These are phyloP conservation scores for Ianthella basta DNA, from an alignment of 37 sponge, comb jelly and placozoan genomes.

Conservation along the genomic window DNA sequence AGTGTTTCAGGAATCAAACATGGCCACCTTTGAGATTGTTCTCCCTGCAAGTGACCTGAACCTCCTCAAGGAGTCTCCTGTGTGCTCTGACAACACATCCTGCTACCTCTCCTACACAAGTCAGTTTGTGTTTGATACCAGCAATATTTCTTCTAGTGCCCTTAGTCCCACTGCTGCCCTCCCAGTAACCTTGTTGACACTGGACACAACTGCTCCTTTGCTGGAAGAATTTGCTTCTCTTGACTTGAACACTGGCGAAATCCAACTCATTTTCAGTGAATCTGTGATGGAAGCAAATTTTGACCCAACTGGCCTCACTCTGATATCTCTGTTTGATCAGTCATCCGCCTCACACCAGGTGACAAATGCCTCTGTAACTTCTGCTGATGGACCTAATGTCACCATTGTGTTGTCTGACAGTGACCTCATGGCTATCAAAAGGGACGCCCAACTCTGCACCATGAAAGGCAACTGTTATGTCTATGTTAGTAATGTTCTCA, in stretches of 20 bases:
- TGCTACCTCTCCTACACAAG: constrained; percentile 68
- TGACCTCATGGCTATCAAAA: constrained; percentile 72
- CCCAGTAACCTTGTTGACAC: constrained; percentile 45
- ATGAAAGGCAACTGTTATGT: constrained; percentile 80
- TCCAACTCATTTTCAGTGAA: constrained; percentile 75
- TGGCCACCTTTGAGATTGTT: constrained; percentile 34
- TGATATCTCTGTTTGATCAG: constrained; percentile 77
- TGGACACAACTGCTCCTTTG: constrained; percentile 63
- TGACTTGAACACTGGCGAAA: constrained; percentile 64
- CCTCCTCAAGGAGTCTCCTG: constrained; percentile 36
- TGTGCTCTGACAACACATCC: constrained; percentile 38
- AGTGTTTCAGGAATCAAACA: constrained; percentile 29
- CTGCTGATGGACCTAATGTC: constrained; percentile 36
- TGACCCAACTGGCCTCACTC: constrained; percentile 59
- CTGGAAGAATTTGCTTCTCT: constrained; percentile 77
- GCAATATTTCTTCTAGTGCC: constrained; percentile 35
- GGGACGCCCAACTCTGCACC: constrained; percentile 55
- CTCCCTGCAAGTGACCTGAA: constrained; percentile 59
- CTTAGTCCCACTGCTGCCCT: constrained; percentile 39
- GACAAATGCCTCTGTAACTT: not conserved
- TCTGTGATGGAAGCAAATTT: constrained; percentile 66
- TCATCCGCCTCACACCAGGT: constrained; percentile 41
- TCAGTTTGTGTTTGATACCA: constrained; percentile 47
- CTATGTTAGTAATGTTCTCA: constrained; percentile 41
- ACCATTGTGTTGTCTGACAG: constrained; percentile 50